Conservation (phyloP, 1,140 invertebrate species). For the Procambarus clarkii region DNA sequence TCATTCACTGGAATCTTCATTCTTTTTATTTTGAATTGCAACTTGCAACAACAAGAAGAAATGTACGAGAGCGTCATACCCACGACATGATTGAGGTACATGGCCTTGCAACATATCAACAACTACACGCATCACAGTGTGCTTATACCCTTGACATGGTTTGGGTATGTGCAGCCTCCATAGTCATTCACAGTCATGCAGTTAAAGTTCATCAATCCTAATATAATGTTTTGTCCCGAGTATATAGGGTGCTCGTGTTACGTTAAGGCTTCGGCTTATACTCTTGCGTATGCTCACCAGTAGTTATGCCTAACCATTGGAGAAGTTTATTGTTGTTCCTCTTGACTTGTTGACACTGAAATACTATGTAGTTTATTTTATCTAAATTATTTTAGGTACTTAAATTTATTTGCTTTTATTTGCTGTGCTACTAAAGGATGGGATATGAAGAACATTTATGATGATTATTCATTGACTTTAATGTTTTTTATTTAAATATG, state of each 20-base stretch:
- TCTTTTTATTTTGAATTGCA: not conserved
- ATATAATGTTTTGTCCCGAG: slow-evolving; percentile 11
- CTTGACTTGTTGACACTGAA: slow-evolving; percentile 59
- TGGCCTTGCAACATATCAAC: not conserved
- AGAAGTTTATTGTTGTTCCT: slow-evolving; percentile 57
- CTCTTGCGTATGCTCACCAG: slow-evolving; percentile 36
- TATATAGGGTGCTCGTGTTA: slow-evolving; percentile 56
- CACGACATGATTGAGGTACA: too few species aligned
- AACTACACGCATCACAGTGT: not conserved
- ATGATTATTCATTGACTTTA: not conserved
- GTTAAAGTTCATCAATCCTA: not conserved
- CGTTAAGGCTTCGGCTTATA: slow-evolving; percentile 61
- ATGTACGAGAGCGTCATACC: too few species aligned
- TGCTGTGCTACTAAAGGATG: slow-evolving; percentile 42
- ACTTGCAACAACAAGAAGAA: not conserved
- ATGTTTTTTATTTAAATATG: slow-evolving; percentile 12
- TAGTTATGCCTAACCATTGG: slow-evolving; percentile 61
- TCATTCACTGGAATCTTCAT: not conserved
- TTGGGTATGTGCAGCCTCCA: not conserved
- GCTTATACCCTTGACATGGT: not conserved
- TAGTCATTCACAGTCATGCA: not conserved
- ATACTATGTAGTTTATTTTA: slow-evolving; percentile 34
- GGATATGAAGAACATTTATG: slow-evolving; percentile 18
- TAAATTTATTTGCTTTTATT: slow-evolving; percentile 48
- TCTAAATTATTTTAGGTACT: slow-evolving; percentile 58